Base-by-base conservation (phyloP, 2,888 invertebrate species). In the Cheilosia variabilis region DNA sequence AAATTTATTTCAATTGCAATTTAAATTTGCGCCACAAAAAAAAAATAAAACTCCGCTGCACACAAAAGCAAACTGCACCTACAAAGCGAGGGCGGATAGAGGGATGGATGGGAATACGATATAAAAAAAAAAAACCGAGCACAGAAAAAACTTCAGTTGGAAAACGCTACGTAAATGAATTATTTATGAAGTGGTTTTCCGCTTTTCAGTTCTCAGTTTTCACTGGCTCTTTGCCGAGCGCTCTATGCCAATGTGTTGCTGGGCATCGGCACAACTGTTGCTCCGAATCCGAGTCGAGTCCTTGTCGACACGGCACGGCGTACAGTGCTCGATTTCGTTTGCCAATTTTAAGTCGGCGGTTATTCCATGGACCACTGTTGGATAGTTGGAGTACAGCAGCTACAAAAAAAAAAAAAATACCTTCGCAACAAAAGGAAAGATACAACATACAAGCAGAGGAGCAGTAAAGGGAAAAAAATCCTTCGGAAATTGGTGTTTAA, bases 131-230 rank as follows among this genome's bases (percentile, higher is more conserved):
- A 77, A 53, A n/a, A n/a, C n/a, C 13, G 37, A 52, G 41, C 19
- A 34, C 17, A 68, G 66, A 66, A 55, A 84, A 81, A 86, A 86
- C 81, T 86, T 71, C 66, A 86, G 66, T 76, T 77, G 81, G 71
- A 81, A 87, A 82, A 86, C 87, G 87, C 87, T 87, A 87, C 84
- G 90, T 89, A 91, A 91, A 91, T 91, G 91, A 91, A 91, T 91
- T 91, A 91, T 91, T 91, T 91, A 91, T 91, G 91, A 91, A 91
- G 91, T 91, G 91, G 90, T 90, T 89, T 88, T 86, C 86, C 86
- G 86, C 81, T 86, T 86, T 86, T 86, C 81, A 86, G 86, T 86
- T 86, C 86, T 86, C 81, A 80, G 81, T 81, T 86, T 86, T 68
- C 76, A 86, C 75, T 80, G 58, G 72, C 50, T 62, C 66, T 47